phyloP scores from a whole-genome alignment of 2,113 vertebrate genomes.

The Piprites chloris region DNA sequence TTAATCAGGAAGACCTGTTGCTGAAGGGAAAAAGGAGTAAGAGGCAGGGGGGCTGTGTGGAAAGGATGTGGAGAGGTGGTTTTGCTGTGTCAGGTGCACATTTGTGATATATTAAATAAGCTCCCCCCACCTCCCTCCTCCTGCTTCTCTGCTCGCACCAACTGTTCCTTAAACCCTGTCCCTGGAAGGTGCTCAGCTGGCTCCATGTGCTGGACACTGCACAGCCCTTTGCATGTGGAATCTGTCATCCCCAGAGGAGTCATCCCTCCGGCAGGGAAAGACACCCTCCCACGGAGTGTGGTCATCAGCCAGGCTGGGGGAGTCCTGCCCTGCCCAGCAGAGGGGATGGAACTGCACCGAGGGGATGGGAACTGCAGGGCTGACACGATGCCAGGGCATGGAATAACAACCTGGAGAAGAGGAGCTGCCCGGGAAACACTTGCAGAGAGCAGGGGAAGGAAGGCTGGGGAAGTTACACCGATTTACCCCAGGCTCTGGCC shows the following conservation, averaged over 20 bases:
- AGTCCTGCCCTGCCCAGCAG: background rate
- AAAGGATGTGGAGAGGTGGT: background rate
- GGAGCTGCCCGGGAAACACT: background rate
- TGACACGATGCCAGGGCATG: background rate
- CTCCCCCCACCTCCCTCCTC: background rate
- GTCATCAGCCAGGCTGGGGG: background rate
- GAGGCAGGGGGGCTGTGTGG: background rate
- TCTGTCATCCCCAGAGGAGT: background rate
- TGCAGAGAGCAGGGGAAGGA: background rate
- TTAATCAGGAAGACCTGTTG: background rate
- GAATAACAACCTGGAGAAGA: background rate
- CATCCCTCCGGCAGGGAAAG: background rate
- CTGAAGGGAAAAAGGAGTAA: background rate
- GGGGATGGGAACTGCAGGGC: background rate
- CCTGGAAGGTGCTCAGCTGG: constrained; percentile 25
- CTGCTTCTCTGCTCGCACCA: background rate
- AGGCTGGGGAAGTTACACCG: background rate
- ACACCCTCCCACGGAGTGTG: background rate
- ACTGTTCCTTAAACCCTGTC: background rate
- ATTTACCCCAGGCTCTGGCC: background rate
- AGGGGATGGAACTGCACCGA: background rate
- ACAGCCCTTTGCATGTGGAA: background rate
- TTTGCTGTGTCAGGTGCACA: background rate
- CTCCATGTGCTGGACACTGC: background rate
- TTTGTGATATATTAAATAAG: background rate